Conservation (phyloP, 2,113 vertebrate species). For the Uropsilus gracilis region DNA sequence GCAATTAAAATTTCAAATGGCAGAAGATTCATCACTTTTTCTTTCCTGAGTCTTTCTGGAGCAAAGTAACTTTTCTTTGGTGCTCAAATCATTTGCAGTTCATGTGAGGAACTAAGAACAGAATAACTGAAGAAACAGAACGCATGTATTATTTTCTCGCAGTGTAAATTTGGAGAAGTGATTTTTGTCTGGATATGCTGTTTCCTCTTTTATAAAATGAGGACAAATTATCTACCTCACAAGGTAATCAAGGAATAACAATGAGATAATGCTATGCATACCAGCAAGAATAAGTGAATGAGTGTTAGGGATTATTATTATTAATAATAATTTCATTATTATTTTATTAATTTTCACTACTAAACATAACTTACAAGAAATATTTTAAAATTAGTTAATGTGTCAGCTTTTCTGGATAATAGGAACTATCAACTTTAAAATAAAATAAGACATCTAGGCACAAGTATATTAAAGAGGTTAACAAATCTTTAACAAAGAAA, state of each 20-base stretch:
- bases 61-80: not conserved
- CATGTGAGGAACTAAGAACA: not conserved
- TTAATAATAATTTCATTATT: not conserved
- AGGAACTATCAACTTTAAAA: too few species aligned
- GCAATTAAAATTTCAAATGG: not conserved
- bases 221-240: not conserved
- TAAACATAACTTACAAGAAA: not conserved
- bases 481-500: too few species aligned
- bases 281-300: not conserved
- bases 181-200: not conserved
- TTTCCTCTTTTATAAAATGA: not conserved
- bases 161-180: not conserved
- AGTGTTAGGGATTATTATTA: not conserved
- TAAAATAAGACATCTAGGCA: too few species aligned
- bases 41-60: not conserved
- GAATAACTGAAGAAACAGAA: not conserved
- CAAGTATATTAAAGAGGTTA: too few species aligned
- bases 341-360: not conserved
- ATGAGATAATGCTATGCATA: not conserved
- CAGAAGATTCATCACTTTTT: not conserved
- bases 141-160: not conserved
- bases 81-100: not conserved
- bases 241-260: conserved; percentile 16
- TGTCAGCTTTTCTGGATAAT: too few species aligned
- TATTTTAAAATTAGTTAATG: not conserved